phyloP scores from a whole-genome alignment of 1,140 invertebrate species.

The Cyclina sinensis region DNA sequence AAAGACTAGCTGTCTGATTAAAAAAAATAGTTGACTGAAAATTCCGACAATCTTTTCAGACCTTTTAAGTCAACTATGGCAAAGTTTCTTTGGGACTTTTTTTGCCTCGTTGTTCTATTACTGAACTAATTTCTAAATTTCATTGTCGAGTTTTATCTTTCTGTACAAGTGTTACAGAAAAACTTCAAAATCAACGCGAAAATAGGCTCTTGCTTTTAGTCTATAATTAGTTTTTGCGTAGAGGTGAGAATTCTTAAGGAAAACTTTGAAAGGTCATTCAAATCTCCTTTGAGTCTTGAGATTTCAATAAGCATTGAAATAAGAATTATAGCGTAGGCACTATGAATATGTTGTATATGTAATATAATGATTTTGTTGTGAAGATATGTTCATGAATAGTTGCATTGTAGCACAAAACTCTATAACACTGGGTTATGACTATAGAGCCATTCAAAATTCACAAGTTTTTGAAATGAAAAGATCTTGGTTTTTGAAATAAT shows the following conservation, averaged over 20 bases:
- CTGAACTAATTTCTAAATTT: conserved; percentile 2
- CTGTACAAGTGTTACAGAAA: not conserved
- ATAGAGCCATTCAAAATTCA: conserved; percentile 52
- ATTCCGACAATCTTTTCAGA: no score
- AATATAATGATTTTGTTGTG: conserved; percentile 37
- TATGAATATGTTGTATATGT: conserved; percentile 29
- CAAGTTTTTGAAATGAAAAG: conserved; percentile 50
- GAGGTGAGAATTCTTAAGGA: conserved; percentile 39
- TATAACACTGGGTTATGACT: conserved; percentile 5
- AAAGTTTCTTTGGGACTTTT: no score
- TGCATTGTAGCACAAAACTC: conserved; percentile 10
- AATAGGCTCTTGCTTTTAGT: not conserved
- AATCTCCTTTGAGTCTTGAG: conserved; percentile 48
- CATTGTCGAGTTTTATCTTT: not conserved
- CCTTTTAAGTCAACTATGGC: no score
- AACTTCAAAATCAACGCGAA: conserved; percentile 7
- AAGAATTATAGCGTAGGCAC: conserved; percentile 35
- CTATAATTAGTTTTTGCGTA: conserved; percentile 50
- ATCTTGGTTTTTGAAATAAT: conserved; percentile 24
- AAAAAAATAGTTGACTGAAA: no score
- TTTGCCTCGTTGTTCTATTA: not conserved
- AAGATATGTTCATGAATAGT: conserved; percentile 28
- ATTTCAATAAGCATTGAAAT: conserved; percentile 54
- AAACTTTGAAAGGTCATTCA: conserved; percentile 44
- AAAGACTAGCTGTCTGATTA: no score